Evolutionary conservation across 2,797 vertebrate species (phyloP).

Genomic region (Lepilemur ruficaudatus): DNA sequence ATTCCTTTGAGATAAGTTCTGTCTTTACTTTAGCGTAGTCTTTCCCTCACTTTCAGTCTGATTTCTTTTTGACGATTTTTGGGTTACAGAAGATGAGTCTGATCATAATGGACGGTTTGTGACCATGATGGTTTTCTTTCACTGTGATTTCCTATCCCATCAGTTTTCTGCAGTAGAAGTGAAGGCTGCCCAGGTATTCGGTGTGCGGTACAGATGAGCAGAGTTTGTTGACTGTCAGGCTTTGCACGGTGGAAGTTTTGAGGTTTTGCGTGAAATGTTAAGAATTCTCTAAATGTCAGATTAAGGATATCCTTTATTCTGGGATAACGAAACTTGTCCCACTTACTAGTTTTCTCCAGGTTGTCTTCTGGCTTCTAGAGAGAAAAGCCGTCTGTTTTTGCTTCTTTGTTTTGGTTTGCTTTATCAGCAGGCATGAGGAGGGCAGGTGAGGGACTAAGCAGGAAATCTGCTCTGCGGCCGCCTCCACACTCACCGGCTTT

Average conservation of each 20-base stretch:
- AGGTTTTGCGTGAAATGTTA: not conserved
- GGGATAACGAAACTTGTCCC: not conserved
- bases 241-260: not conserved
- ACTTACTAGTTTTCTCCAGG: not conserved
- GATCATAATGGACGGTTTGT: not conserved
- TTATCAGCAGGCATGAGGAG: not conserved
- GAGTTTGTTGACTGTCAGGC: not conserved
- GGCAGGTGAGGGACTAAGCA: not conserved
- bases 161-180: not conserved
- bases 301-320: not conserved
- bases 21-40: not conserved
- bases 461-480: too few species aligned
- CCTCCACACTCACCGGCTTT: too few species aligned
- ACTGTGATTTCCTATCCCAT: rapidly evolving
- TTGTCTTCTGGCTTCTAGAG: not conserved
- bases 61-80: too few species aligned
- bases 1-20: not conserved
- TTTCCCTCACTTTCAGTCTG: not conserved
- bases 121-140: not conserved
- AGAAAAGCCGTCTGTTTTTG: too few species aligned
- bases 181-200: not conserved
- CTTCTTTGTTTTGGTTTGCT: not conserved
- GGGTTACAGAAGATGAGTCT: not conserved
- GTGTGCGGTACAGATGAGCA: not conserved
- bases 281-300: not conserved